Evolutionary conservation across 1,140 invertebrate genomes (phyloP).

Genomic region (Phymorhynchus buccinoides): DNA sequence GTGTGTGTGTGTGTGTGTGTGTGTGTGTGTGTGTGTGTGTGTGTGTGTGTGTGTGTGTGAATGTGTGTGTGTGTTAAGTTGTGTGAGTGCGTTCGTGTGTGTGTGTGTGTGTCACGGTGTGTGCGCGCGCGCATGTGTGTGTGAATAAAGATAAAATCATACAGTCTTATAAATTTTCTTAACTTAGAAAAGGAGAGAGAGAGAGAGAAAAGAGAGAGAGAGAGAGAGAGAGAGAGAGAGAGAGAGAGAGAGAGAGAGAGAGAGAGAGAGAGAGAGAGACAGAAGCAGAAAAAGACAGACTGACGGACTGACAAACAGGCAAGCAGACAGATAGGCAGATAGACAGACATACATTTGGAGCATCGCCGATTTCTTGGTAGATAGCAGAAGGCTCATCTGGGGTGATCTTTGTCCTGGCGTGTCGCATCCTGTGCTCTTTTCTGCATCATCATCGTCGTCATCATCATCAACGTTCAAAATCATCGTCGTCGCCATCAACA

Average conservation of each 20-base stretch:
- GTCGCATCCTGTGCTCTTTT: neutral
- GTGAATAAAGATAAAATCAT: neutral
- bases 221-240: neutral
- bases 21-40: neutral
- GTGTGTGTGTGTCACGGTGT: neutral
- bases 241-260: neutral
- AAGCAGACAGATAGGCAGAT: neutral
- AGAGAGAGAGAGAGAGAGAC: neutral
- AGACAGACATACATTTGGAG: neutral
- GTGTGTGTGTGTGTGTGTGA: conserved; percentile 18
- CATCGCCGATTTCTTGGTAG: neutral
- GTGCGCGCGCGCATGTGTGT: neutral
- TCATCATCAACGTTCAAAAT: too few relatives aligned
- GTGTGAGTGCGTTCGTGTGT: neutral
- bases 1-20: neutral
- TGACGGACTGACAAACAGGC: too few relatives aligned
- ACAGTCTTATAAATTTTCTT: neutral
- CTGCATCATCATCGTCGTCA: too few relatives aligned
- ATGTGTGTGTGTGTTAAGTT: neutral
- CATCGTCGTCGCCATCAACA: too few relatives aligned
- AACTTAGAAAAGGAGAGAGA: neutral
- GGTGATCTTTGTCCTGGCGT: neutral
- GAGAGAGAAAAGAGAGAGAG: neutral
- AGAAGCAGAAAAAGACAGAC: neutral
- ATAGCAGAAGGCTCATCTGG: neutral